Conservation (phyloP, 2,888 invertebrate genomes). For the Habroteleia sp. region DNA sequence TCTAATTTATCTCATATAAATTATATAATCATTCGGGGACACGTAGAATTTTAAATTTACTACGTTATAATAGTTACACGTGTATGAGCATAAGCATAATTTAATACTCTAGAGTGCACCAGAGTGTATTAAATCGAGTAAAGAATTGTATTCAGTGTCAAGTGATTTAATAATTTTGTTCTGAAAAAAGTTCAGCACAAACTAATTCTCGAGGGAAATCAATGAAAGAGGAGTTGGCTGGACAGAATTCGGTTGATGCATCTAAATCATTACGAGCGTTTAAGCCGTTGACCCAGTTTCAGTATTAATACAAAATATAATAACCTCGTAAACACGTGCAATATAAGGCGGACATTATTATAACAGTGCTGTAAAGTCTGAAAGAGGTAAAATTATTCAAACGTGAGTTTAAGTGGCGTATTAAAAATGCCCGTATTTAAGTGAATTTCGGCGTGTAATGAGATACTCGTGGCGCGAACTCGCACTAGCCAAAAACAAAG, state of each 20-base stretch:
- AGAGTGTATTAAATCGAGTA: no score
- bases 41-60: no score
- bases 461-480: conserved; percentile 28
- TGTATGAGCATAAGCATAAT: no score
- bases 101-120: no score
- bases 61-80: no score
- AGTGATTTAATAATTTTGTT: no score
- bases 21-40: no score
- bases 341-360: conserved; percentile 49
- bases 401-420: conserved; percentile 36
- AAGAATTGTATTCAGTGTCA: no score
- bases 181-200: no score
- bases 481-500: conserved; percentile 20
- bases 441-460: conserved; percentile 50
- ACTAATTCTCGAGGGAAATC: no score
- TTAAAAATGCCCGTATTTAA: conserved; percentile 45
- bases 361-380: conserved; percentile 30
- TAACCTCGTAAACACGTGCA: conserved; percentile 28
- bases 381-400: conserved; percentile 55
- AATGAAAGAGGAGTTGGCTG: no score
- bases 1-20: no score
- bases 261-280: conserved; percentile 1
- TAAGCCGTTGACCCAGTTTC: conserved; percentile 32
- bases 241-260: not conserved
- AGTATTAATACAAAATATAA: conserved; percentile 48